phyloP scores from a whole-genome alignment of 2,797 vertebrate species.

The Cryptoprocta ferox region DNA sequence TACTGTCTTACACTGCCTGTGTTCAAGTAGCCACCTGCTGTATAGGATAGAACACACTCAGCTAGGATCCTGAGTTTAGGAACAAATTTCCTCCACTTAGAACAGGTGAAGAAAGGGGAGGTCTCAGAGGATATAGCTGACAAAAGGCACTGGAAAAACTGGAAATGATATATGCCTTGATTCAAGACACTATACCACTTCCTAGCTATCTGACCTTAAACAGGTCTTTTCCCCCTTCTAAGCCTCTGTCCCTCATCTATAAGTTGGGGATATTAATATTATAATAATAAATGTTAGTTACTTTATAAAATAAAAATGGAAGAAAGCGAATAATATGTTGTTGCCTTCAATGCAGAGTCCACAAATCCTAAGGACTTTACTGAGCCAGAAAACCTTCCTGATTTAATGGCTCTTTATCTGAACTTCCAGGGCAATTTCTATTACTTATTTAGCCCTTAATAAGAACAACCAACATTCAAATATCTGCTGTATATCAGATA shows the following conservation, averaged over 20 bases:
- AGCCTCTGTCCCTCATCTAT: not conserved
- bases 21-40: not conserved
- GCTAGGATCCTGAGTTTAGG: constrained; percentile 41
- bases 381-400: constrained; percentile 21
- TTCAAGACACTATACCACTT: constrained; percentile 6
- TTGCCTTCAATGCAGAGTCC: constrained; percentile 19
- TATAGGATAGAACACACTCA: not conserved
- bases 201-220: constrained; percentile 24
- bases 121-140: not conserved
- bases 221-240: not conserved
- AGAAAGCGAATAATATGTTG: not conserved
- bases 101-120: not conserved
- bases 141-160: constrained; percentile 33
- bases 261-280: not conserved
- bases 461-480: constrained; percentile 53
- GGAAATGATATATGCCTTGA: not conserved
- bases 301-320: constrained; percentile 23
- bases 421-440: constrained; percentile 39
- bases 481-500: not conserved
- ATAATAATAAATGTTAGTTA: constrained; percentile 16
- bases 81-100: not conserved
- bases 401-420: constrained; percentile 42
- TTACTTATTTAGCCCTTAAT: not conserved
- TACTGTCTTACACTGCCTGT: constrained; percentile 5
- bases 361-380: constrained; percentile 21